Evolutionary conservation across 1,140 invertebrate genomes (phyloP).

Genomic region (Rhizoglyphus robini): DNA sequence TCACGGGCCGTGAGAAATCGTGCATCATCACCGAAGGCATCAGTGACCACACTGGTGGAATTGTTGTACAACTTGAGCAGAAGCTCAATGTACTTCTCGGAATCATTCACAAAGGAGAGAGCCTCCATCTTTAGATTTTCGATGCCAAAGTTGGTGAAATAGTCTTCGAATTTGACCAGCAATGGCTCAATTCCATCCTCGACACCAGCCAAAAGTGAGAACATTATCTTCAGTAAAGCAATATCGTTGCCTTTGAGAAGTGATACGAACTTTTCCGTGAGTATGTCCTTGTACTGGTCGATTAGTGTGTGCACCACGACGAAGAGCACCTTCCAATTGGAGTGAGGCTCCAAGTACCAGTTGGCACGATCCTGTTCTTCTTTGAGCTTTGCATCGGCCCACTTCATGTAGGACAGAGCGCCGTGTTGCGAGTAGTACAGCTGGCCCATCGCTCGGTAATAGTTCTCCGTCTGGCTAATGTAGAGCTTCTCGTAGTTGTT

Average conservation of each 20-base stretch:
- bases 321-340: conserved; percentile 46
- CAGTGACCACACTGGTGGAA: conserved; percentile 79
- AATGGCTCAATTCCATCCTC: conserved; percentile 82
- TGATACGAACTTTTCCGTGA: conserved; percentile 80
- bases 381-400: conserved; percentile 81
- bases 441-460: conserved; percentile 84
- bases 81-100: conserved; percentile 96
- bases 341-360: conserved; percentile 83
- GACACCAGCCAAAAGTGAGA: conserved; percentile 83
- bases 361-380: conserved; percentile 87
- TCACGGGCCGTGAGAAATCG: conserved; percentile 92
- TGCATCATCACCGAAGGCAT: conserved; percentile 93
- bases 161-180: conserved; percentile 75
- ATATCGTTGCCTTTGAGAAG: conserved; percentile 91
- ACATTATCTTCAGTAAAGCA: conserved; percentile 82
- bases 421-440: conserved; percentile 78
- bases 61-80: conserved; percentile 78
- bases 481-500: conserved; percentile 95
- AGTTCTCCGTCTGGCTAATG: conserved; percentile 77
- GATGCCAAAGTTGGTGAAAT: conserved; percentile 81
- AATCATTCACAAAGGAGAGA: conserved; percentile 90
- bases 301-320: conserved; percentile 77
- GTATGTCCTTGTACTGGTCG: conserved; percentile 70
- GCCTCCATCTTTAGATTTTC: conserved; percentile 94
- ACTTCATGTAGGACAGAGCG: conserved; percentile 91